These are phyloP conservation scores for Odocoileus hemionus DNA, from an alignment of 2,113 vertebrate genomes.

Conservation along the genomic window DNA sequence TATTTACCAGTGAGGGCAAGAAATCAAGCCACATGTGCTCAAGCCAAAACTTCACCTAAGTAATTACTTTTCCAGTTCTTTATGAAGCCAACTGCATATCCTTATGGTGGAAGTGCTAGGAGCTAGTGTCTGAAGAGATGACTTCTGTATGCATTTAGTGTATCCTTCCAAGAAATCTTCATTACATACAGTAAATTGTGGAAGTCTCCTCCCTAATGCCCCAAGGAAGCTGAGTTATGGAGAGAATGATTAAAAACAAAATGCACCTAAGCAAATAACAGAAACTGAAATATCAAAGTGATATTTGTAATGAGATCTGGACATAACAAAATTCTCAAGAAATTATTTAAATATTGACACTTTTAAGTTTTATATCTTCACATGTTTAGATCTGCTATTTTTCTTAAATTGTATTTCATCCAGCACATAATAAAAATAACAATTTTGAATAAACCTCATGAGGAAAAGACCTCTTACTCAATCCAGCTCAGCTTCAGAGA, in stretches of 20 bases:
- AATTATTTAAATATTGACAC: neutral
- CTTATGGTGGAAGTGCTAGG: neutral
- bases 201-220: neutral
- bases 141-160: neutral
- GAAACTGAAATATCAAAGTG: neutral
- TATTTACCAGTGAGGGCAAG: neutral
- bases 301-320: neutral
- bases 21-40: neutral
- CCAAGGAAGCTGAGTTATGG: neutral
- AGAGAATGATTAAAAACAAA: constrained; percentile 5
- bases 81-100: neutral
- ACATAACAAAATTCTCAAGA: neutral
- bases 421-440: neutral
- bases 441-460: neutral
- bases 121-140: neutral
- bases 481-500: neutral
- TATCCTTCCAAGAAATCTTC: neutral
- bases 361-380: neutral
- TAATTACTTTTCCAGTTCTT: neutral
- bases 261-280: neutral
- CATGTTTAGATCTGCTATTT: neutral
- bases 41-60: neutral
- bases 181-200: neutral
- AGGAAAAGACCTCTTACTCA: neutral
- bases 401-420: neutral